Evolutionary conservation across 2,797 vertebrate species (phyloP), one percentile per base, ranked within the genome.

Genomic region (Enteromius viviparus): DNA sequence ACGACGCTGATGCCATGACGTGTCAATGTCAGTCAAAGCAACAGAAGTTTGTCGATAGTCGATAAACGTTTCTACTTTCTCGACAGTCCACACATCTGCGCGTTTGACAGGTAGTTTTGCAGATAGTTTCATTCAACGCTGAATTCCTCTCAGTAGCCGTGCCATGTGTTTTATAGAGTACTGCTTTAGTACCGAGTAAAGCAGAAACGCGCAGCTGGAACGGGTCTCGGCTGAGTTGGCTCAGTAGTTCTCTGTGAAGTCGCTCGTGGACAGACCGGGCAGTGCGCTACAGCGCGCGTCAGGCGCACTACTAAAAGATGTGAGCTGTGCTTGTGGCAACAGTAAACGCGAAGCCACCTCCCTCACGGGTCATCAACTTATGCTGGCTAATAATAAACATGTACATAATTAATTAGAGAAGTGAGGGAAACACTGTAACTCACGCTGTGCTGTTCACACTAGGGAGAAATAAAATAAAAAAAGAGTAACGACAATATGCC

Each of bases 311-410:
- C 21, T 62, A 26, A 58, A 58, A 37, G 32, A 40, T 40, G 32
- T 6, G 55, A 76, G 75, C 75, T 62, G 76, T 19, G 76, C 19
- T 34, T 45, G 58, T 68, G 62, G 62, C 60, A 51, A 55, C 15
- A 17, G 62, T 76, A 68, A 76, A 76, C 34, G 60, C 14, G 32
- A 82, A 75, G 76, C 76, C 75, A 47, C 76, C 76, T 82, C 62
- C 81, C 62, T 68, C 62, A 17, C 40, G 34, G 17, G 37, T 66
- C 71, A 82, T 82, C 72, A 68, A 68, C 23, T 42, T 21, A 40
- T 40, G n/a, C 60, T 42, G 19, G 70, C 80, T 75, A 76, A 82
- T 82, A 75, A 82, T 66, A 82, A 26, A 75, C 32, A 55, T 26
- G 29, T 29, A 32, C 17, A 45, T 60, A 45, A 62, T 66, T 68